Evolutionary conservation across 1,140 invertebrate species (phyloP).

Genomic region (Danaus melanippus): DNA sequence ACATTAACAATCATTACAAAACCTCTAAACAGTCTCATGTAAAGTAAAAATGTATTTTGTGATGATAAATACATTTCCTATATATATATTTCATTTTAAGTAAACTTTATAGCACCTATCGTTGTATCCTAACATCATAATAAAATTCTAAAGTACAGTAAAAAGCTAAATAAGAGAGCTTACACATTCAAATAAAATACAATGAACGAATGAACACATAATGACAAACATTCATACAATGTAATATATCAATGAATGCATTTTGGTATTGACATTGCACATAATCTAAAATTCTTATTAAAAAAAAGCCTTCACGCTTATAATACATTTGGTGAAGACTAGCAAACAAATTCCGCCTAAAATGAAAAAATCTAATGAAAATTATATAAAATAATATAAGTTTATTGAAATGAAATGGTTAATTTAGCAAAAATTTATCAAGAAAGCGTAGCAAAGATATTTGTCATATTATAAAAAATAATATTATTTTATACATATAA

Average conservation of each 20-base stretch:
- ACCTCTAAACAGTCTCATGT: conserved; percentile 18
- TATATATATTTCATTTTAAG: conserved; percentile 38
- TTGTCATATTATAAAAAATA: no score
- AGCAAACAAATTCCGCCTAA: conserved; percentile 17
- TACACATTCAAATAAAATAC: conserved; percentile 13
- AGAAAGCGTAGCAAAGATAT: no score
- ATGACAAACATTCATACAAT: conserved; percentile 18
- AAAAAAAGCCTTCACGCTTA: conserved; percentile 28
- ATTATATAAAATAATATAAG: no score
- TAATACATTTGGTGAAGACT: conserved; percentile 38
- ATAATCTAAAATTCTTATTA: conserved; percentile 14
- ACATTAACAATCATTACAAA: conserved; percentile 6
- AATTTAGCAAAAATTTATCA: no score
- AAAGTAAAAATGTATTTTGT: conserved; percentile 21
- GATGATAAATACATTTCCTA: conserved; percentile 25
- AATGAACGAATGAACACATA: conserved; percentile 16
- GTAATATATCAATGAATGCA: conserved; percentile 17
- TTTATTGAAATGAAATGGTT: no score
- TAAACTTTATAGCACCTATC: conserved; percentile 64
- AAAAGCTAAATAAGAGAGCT: conserved; percentile 23
- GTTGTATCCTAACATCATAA: conserved; percentile 19
- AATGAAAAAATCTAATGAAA: background rate
- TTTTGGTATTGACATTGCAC: conserved; percentile 43
- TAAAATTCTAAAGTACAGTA: conserved; percentile 3
- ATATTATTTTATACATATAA: no score